These are phyloP conservation scores for Hemitrygon akajei DNA, from an alignment of 2,797 vertebrate genomes.

Conservation along the genomic window DNA sequence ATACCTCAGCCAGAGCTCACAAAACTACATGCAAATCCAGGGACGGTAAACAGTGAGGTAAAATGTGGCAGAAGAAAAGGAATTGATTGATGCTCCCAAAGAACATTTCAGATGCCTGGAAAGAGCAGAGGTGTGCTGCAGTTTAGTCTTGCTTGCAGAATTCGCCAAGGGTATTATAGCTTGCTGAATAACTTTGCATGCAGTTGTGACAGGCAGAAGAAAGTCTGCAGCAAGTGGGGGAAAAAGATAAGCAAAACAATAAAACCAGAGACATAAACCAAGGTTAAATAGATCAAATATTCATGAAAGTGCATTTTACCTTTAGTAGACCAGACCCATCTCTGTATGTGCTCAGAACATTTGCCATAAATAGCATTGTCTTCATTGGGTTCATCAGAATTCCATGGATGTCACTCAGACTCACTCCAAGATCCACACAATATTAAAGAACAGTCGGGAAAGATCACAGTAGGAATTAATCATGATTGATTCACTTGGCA, in stretches of 20 bases:
- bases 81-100: neutral
- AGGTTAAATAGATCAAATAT: neutral
- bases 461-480: neutral
- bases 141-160: neutral
- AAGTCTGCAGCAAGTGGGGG: neutral
- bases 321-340: neutral
- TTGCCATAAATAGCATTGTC: neutral
- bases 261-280: neutral
- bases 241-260: neutral
- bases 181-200: neutral
- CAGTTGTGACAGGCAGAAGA: neutral
- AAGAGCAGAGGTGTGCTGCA: neutral
- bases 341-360: neutral
- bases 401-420: neutral
- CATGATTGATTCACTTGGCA: neutral
- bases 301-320: neutral
- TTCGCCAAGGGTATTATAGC: neutral
- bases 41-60: neutral
- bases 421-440: neutral
- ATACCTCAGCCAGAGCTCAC: neutral
- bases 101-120: neutral
- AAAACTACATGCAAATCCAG: neutral
- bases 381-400: neutral
- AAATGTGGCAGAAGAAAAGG: neutral
- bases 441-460: neutral